Evolutionary conservation across 2,888 invertebrate genomes (phyloP).

Genomic region (Terebella lapidaria): DNA sequence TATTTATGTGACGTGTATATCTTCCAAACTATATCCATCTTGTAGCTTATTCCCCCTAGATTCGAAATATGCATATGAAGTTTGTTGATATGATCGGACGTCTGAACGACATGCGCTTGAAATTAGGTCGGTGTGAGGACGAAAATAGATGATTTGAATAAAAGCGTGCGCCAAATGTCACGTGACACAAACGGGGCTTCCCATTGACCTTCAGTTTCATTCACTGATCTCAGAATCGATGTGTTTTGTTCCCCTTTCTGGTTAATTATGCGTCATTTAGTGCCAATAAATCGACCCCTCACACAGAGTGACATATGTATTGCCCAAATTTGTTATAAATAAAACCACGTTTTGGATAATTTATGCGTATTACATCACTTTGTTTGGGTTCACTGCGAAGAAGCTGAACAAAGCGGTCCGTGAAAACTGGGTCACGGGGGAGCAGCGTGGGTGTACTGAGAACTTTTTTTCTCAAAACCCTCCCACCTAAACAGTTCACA

Average conservation of each 20-base stretch:
- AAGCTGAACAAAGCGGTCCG: not conserved
- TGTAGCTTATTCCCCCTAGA: not conserved
- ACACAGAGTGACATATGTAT: not conserved
- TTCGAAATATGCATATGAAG: not conserved
- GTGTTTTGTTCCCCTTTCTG: not conserved
- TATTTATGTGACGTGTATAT: not conserved
- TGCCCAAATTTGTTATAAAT: not conserved
- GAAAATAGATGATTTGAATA: slow-evolving; percentile 6
- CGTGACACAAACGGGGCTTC: not conserved
- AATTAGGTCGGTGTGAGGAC: slow-evolving; percentile 5
- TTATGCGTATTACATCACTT: not conserved
- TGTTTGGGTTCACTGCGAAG: not conserved
- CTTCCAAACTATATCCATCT: not conserved
- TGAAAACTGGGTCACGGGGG: not conserved
- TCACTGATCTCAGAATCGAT: not conserved
- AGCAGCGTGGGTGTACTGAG: too few relatives aligned
- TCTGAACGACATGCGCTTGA: not conserved
- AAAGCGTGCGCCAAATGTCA: slow-evolving; percentile 4
- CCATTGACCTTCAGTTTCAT: not conserved
- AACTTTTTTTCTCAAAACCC: too few relatives aligned
- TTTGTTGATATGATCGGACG: not conserved
- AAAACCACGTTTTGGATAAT: not conserved
- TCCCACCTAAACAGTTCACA: too few relatives aligned
- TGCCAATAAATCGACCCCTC: not conserved
- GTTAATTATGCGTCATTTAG: not conserved